phyloP scores from a whole-genome alignment of 2,113 vertebrate genomes.

The Upupa epops region DNA sequence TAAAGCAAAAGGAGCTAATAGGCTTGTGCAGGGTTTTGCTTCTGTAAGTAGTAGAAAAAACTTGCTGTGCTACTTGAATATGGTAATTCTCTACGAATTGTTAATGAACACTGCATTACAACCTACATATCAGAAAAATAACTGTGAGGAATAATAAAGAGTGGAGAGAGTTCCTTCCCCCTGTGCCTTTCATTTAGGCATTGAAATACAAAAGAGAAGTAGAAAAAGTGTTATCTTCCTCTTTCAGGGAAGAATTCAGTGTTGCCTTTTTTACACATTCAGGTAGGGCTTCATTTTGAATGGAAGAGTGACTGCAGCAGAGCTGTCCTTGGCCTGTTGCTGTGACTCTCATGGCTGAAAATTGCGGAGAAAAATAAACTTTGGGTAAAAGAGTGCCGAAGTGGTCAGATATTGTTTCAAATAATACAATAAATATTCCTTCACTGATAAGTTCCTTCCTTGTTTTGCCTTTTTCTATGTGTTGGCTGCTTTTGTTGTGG shows the following conservation, averaged over 20 bases:
- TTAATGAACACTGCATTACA: background rate
- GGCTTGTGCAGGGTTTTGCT: conserved; percentile 1
- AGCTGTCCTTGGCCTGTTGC: background rate
- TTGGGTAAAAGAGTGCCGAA: background rate
- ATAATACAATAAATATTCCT: background rate
- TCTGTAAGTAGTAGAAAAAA: conserved; percentile 15
- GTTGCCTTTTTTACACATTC: background rate
- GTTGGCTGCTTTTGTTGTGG: background rate
- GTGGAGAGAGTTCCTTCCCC: background rate
- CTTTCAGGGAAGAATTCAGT: background rate
- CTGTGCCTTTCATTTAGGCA: background rate
- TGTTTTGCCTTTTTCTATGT: background rate
- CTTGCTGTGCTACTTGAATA: conserved; percentile 41
- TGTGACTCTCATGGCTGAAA: background rate
- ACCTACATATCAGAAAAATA: background rate
- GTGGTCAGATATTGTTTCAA: background rate
- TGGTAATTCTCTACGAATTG: conserved; percentile 24
- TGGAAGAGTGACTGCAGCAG: background rate
- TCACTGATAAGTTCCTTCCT: background rate
- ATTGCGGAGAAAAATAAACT: background rate
- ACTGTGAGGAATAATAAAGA: background rate
- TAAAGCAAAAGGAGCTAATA: background rate
- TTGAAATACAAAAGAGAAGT: background rate
- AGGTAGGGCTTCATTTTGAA: background rate
- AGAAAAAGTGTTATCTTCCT: background rate